Base-by-base conservation (phyloP, 2,113 vertebrate species). In the Nanorana parkeri region DNA sequence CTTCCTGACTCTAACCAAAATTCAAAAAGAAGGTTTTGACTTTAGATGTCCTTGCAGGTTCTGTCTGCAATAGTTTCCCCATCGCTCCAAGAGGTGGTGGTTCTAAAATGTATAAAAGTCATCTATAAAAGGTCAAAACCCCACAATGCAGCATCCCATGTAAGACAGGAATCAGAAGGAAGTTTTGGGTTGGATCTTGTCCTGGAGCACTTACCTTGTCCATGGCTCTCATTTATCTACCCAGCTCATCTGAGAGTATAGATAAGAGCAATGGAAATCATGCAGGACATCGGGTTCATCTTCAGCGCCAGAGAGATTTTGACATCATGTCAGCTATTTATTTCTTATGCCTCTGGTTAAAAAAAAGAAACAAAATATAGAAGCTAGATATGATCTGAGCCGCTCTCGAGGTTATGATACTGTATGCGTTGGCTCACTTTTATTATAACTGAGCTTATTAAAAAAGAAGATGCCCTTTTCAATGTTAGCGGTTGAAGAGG, bases 321-420 rank as follows among this genome's bases (percentile, higher is more conserved):
- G 28, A 61, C 28, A 36, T 13, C n/a, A 23, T 60, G 55, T 36
- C 72, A 75, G 19, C 72, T 41, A 28, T 58, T 58, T 32, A 73
- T 58, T 73, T 17, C 5, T 19, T 55, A 8, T 15, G 69, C 69
- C 69, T 10, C 51, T 26, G 52, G 52, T 56, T 54, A 54, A 3
- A 29, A 7, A 1, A 29, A 5, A 58, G 20, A 17, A 26, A 56
- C 54, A 73, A 73, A 58, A n/a, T 28, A 28, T 52, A 55, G 28
- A 73, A 7, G 20, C 10, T 21, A 61, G 60, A 63, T 73, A 56
- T 11, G 19, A 73, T 54, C 54, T 17, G 51, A 72, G 23, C 19
- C 5, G 47, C 3, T 73, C 28, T 28, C 54, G 2, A 54, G 71
- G 52, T 73, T 56, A 73, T 73, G 71, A 73, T 73, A 73, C 71